Conservation (phyloP, 2,888 invertebrate genomes). For the Pollenia angustigena region DNA sequence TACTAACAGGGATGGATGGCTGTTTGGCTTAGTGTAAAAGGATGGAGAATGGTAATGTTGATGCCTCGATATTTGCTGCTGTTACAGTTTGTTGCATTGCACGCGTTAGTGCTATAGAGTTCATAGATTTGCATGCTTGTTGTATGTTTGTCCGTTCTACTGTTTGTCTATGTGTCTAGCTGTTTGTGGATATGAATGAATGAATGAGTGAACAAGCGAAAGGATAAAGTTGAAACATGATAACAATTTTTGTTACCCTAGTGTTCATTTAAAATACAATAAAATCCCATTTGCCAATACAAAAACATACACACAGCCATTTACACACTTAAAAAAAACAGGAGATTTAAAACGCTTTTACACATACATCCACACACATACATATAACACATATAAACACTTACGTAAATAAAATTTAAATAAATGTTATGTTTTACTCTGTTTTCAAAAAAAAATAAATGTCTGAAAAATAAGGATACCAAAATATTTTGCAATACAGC, state of each 20-base stretch:
- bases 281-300: slow-evolving; percentile 72
- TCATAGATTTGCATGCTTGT: slow-evolving; percentile 50
- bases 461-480: slow-evolving; percentile 59
- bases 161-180: background rate
- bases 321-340: slow-evolving; percentile 20
- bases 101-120: slow-evolving; percentile 17
- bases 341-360: slow-evolving; percentile 62
- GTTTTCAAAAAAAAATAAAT: slow-evolving; percentile 32
- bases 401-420: slow-evolving; percentile 65
- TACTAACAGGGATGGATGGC: slow-evolving; percentile 6
- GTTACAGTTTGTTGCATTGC: slow-evolving; percentile 42
- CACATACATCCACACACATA: slow-evolving; percentile 25
- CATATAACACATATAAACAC: slow-evolving; percentile 12
- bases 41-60: slow-evolving; percentile 41
- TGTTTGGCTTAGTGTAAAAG: slow-evolving; percentile 10
- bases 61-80: slow-evolving; percentile 32
- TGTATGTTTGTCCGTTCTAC: background rate
- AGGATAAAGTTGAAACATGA: slow-evolving; percentile 71
- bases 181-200: slow-evolving; percentile 32
- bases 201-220: slow-evolving; percentile 38
- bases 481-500: slow-evolving; percentile 55
- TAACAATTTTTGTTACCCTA: slow-evolving; percentile 68
- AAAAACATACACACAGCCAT: slow-evolving; percentile 15
- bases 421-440: slow-evolving; percentile 57
- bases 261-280: slow-evolving; percentile 73